Conservation (phyloP, 2,888 invertebrate genomes). For the Carabus problematicus region DNA sequence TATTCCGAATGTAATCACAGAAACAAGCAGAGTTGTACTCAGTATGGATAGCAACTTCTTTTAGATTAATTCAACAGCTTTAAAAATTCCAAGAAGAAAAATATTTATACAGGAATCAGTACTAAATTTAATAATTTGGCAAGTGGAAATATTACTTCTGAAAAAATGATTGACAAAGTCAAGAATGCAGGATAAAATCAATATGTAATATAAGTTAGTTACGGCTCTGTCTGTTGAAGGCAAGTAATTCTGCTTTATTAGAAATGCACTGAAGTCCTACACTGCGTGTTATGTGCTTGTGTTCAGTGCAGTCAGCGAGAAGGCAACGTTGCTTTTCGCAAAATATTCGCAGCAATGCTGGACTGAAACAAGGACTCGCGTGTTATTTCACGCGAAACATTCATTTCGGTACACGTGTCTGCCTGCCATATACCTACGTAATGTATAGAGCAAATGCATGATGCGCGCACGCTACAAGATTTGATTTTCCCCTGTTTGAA, state of each 20-base stretch:
- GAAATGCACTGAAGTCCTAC: background rate
- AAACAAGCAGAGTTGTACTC: too few species aligned
- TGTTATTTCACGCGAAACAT: constrained; percentile 18
- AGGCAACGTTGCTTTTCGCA: too few species aligned
- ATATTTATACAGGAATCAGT: background rate
- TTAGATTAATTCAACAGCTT: too few species aligned
- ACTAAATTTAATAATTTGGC: constrained; percentile 1
- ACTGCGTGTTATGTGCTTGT: background rate
- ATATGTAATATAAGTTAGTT: background rate
- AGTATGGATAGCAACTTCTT: too few species aligned
- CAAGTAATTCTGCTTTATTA: background rate
- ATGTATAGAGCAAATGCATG: too few species aligned
- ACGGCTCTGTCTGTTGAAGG: background rate
- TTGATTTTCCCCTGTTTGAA: too few species aligned
- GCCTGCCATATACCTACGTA: too few species aligned
- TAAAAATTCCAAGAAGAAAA: too few species aligned
- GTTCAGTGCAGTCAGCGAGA: background rate
- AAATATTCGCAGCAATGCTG: too few species aligned
- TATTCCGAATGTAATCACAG: background rate
- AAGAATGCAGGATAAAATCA: background rate
- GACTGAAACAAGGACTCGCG: constrained; percentile 21
- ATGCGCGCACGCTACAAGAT: too few species aligned
- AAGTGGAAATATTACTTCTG: background rate
- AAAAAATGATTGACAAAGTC: background rate
- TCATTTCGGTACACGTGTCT: constrained; percentile 6